Evolutionary conservation across 2,113 vertebrate species (phyloP).

Genomic region (Laterallus jamaicensis): DNA sequence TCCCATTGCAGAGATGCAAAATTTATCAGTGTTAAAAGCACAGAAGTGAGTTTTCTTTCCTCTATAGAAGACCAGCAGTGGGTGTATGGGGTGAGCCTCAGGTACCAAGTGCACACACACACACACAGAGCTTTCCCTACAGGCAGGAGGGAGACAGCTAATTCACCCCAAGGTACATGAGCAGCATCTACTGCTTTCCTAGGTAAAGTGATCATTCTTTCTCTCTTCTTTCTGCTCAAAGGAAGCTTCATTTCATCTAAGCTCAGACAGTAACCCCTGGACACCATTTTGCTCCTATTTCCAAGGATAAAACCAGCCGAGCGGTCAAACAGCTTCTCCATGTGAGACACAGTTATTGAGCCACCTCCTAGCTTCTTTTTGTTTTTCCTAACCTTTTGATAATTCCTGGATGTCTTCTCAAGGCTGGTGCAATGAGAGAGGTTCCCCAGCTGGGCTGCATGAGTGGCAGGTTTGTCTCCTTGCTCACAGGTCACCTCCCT

Average conservation of each 20-base stretch:
- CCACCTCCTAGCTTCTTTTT: neutral
- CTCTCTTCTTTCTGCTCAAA: neutral
- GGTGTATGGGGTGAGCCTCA: no score
- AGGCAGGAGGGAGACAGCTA: neutral
- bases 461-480: accelerated
- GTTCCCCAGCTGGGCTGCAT: neutral
- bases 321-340: neutral
- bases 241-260: neutral
- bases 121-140: neutral
- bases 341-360: neutral
- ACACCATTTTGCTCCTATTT: neutral
- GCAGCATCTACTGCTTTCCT: neutral
- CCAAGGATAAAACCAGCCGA: neutral
- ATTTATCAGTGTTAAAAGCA: neutral
- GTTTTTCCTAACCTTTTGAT: neutral
- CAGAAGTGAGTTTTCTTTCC: neutral
- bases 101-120: neutral
- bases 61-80: accelerated
- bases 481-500: neutral
- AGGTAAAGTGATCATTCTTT: neutral
- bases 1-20: neutral
- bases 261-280: neutral
- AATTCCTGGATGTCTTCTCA: neutral
- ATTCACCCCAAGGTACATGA: neutral
- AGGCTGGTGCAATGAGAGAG: accelerated